These are phyloP conservation scores for Aphaenogaster ashmeadi DNA, from an alignment of 1,140 invertebrate genomes.

Conservation along the genomic window DNA sequence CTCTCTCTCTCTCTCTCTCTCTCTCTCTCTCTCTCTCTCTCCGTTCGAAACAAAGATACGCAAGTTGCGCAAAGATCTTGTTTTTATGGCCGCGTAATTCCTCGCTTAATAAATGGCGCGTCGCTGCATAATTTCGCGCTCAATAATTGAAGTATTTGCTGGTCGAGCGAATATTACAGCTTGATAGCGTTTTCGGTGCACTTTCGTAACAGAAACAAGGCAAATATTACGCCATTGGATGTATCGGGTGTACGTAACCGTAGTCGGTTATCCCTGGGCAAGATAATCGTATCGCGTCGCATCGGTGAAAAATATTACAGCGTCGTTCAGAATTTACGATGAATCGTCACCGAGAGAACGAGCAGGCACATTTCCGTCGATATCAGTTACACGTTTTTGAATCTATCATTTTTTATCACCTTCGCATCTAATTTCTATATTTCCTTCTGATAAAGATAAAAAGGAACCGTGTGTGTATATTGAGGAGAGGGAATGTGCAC, in stretches of 20 bases:
- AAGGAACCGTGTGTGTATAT: background rate
- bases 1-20: no score
- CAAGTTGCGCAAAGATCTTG: constrained; percentile 25
- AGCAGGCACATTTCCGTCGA: background rate
- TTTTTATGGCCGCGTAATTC: background rate
- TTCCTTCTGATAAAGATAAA: background rate
- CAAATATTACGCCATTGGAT: constrained; percentile 45
- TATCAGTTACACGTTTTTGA: background rate
- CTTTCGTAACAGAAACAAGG: constrained; percentile 29
- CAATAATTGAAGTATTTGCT: constrained; percentile 47
- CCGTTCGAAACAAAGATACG: background rate
- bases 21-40: background rate
- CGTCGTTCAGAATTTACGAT: background rate
- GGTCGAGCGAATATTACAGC: constrained; percentile 28
- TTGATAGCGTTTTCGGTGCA: constrained; percentile 17
- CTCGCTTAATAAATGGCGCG: background rate
- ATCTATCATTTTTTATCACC: background rate
- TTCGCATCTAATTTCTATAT: background rate
- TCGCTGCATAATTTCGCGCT: constrained; percentile 14
- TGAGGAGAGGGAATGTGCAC: background rate
- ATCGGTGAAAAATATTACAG: constrained; percentile 28
- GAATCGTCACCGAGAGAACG: background rate
- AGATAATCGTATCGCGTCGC: constrained; percentile 35
- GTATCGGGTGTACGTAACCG: constrained; percentile 30
- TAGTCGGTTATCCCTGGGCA: constrained; percentile 16